These are phyloP conservation scores for Chloropsis cyanopogon DNA, from an alignment of 2,113 vertebrate species.

Conservation along the genomic window DNA sequence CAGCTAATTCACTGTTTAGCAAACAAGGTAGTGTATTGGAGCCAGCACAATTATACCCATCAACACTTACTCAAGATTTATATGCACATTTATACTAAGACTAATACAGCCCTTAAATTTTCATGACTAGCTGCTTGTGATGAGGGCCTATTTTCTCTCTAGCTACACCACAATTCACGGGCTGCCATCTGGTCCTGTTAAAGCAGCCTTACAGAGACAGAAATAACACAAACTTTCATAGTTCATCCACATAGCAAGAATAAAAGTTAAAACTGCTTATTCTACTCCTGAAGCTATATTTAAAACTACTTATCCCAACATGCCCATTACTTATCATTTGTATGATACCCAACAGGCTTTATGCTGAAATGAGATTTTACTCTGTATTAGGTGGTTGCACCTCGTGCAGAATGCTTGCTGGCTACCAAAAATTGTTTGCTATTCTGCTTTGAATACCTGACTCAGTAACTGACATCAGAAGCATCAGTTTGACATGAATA, in stretches of 20 bases:
- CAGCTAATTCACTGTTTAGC: background rate
- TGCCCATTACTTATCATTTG: background rate
- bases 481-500: background rate
- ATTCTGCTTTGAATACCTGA: background rate
- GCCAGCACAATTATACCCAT: background rate
- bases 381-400: background rate
- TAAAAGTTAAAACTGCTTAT: background rate
- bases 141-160: background rate
- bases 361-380: background rate
- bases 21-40: background rate
- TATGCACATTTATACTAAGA: background rate
- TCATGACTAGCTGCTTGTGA: background rate
- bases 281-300: conserved; percentile 20
- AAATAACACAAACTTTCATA: background rate
- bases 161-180: background rate
- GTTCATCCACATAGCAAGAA: background rate
- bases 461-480: background rate
- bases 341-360: background rate
- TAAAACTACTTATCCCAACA: background rate
- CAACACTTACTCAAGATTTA: background rate
- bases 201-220: background rate
- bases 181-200: background rate
- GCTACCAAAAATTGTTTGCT: background rate
- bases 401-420: background rate
- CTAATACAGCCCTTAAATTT: background rate